Evolutionary conservation across 1,140 invertebrate species (phyloP).

Genomic region (Camponotus vicinus): DNA sequence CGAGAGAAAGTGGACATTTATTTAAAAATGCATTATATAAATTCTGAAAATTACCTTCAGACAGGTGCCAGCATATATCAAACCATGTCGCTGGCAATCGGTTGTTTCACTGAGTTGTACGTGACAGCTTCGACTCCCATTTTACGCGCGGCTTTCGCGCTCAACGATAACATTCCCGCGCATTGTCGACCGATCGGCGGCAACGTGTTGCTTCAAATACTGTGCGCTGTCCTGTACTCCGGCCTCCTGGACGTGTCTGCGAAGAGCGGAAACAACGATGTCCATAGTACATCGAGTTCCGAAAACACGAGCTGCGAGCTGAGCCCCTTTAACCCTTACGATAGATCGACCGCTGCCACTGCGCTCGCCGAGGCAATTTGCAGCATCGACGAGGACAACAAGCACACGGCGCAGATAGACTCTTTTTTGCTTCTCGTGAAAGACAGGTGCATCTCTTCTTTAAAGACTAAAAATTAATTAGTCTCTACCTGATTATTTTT

Average conservation of each 20-base stretch:
- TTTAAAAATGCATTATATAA: background rate
- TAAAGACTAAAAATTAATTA: too few relatives aligned
- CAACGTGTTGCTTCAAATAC: constrained; percentile 89
- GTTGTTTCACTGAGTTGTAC: constrained; percentile 89
- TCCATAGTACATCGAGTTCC: constrained; percentile 43
- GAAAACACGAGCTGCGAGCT: constrained; percentile 48
- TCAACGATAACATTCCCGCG: constrained; percentile 90
- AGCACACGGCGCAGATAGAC: constrained; percentile 90
- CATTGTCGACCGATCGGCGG: constrained; percentile 88
- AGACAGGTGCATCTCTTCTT: constrained; percentile 74
- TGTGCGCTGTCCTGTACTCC: constrained; percentile 64
- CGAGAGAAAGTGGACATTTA: too few relatives aligned
- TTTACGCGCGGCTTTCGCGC: constrained; percentile 85
- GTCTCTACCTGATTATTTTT: too few relatives aligned
- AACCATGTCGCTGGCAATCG: constrained; percentile 90
- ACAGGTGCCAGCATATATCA: constrained; percentile 92
- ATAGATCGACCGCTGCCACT: constrained; percentile 77
- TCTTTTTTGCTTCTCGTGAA: constrained; percentile 87
- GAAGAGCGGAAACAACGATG: background rate
- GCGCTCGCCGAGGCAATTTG: constrained; percentile 92
- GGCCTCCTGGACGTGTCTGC: constrained; percentile 54
- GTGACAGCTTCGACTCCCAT: constrained; percentile 88
- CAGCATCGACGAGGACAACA: constrained; percentile 92
- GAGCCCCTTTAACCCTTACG: constrained; percentile 73
- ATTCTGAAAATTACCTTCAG: constrained; percentile 74